These are phyloP conservation scores for Archegozetes longisetosus DNA, from an alignment of 1,140 invertebrate species.

Conservation along the genomic window DNA sequence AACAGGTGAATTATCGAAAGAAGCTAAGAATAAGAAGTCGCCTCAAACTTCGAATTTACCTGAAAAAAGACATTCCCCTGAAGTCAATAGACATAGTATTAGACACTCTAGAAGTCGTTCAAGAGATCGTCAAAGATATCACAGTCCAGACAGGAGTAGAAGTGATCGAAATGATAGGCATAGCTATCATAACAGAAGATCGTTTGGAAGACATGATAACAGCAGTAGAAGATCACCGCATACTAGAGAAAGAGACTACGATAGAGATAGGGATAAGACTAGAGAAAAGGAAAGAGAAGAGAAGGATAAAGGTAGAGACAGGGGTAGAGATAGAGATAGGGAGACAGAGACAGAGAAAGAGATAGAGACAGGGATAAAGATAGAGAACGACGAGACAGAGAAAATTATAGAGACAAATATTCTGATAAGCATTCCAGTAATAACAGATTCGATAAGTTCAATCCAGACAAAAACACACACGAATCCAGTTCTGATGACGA, in stretches of 20 bases:
- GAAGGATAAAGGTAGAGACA: not conserved
- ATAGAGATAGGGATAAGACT: not conserved
- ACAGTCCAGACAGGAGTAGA: not conserved
- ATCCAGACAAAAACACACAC: slow-evolving; percentile 10
- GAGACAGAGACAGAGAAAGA: not conserved
- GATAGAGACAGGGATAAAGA: not conserved
- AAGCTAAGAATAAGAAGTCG: not conserved
- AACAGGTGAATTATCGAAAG: not conserved
- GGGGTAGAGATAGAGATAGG: not conserved
- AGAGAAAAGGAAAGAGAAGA: not conserved
- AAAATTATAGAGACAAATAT: slow-evolving; percentile 10
- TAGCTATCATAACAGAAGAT: not conserved
- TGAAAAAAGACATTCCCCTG: not conserved
- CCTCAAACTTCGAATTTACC: not conserved
- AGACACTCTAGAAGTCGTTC: not conserved
- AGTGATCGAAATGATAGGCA: not conserved
- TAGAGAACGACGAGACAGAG: not conserved
- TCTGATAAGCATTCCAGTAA: slow-evolving; percentile 3
- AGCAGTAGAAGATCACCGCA: not conserved
- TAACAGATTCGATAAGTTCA: slow-evolving; percentile 16
- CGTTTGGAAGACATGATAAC: not conserved
- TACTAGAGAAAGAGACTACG: not conserved
- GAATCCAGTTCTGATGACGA: slow-evolving; percentile 11
- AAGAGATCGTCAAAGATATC: not conserved
- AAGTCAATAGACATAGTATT: not conserved